A percentile compares a stretch with the other conserved stretches of the same genome.
phyloP scores from a whole-genome alignment of 2,113 vertebrate species.

The Mormoops blainvillei region DNA sequence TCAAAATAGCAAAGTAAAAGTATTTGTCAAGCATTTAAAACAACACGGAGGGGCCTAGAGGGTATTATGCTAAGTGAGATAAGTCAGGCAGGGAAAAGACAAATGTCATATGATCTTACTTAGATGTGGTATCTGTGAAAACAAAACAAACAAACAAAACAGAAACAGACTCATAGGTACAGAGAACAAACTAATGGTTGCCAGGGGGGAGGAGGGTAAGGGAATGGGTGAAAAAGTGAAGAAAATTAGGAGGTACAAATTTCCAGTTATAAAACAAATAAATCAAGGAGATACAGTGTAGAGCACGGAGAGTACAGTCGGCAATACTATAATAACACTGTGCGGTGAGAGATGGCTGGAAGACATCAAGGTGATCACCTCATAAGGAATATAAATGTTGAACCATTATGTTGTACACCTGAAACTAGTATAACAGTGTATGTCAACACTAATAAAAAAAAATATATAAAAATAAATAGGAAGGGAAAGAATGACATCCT shows the following conservation, averaged over 20 bases:
- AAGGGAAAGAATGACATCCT: neutral
- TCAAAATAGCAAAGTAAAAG: neutral
- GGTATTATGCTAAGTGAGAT: neutral
- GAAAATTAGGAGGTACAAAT: neutral
- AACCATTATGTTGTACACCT: neutral
- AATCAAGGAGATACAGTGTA: neutral
- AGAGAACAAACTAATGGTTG: neutral
- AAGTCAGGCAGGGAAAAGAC: neutral
- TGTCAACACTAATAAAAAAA: neutral
- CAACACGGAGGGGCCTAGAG: neutral
- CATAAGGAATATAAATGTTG: neutral
- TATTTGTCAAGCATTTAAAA: neutral
- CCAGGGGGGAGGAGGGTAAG: neutral
- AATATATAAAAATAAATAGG: neutral
- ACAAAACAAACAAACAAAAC: neutral
- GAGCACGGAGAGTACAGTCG: neutral
- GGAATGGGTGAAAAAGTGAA: neutral
- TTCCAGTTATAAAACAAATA: neutral
- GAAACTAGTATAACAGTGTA: neutral
- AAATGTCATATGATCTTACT: neutral
- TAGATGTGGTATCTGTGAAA: neutral
- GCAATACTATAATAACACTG: too few relatives aligned
- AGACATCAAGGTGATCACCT: neutral
- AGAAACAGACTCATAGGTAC: neutral
- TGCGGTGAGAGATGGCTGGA: neutral